Evolutionary conservation across 2,113 vertebrate genomes (phyloP).

Genomic region (Regulus satrapa): DNA sequence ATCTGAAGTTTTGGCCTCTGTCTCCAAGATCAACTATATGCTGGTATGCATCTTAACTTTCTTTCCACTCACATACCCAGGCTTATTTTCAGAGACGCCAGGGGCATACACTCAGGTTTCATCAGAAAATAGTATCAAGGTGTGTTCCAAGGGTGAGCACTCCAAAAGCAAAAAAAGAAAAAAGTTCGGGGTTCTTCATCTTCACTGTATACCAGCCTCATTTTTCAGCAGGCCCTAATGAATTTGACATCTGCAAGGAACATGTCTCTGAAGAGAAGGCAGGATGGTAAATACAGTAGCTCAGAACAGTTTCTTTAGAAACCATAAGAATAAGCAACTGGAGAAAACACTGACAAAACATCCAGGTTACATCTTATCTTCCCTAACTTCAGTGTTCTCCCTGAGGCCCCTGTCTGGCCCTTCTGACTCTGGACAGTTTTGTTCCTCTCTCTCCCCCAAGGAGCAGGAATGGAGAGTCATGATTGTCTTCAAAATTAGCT

Average conservation of each 20-base stretch:
- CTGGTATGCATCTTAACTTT: not conserved
- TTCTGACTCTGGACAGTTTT: not conserved
- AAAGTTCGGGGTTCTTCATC: not conserved
- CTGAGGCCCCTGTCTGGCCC: not conserved
- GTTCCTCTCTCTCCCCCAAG: not conserved
- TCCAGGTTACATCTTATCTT: constrained; percentile 1
- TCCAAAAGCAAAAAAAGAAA: not conserved
- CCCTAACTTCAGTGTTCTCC: not conserved
- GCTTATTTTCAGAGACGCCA: not conserved
- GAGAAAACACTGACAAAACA: constrained; percentile 1
- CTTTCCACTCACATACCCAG: not conserved
- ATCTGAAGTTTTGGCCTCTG: not conserved
- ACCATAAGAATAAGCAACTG: not conserved
- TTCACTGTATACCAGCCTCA: not conserved
- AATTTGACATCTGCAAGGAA: not conserved
- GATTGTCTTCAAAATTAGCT: not conserved
- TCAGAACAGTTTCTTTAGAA: not conserved
- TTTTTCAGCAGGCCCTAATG: not conserved
- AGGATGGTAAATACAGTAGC: not conserved
- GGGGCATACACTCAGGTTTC: not conserved
- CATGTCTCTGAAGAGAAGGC: not conserved
- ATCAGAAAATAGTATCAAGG: not conserved
- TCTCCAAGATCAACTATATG: not conserved
- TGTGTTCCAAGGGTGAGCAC: not conserved
- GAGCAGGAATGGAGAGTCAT: not conserved